These are phyloP conservation scores for Pipa parva DNA, from an alignment of 2,113 vertebrate genomes.

Conservation along the genomic window DNA sequence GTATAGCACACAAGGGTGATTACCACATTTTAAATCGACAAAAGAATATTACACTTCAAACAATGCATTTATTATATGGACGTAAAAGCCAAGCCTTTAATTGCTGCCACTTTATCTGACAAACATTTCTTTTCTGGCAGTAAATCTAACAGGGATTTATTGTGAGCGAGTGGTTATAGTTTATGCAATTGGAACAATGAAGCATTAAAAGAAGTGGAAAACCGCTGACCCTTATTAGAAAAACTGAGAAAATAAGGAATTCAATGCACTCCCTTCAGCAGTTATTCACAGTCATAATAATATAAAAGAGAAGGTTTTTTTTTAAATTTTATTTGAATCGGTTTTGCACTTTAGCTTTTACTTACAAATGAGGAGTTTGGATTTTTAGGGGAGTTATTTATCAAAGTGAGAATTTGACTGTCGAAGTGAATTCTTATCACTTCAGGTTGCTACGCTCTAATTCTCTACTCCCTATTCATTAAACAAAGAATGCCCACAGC, in stretches of 20 bases:
- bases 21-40: conserved; percentile 28
- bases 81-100: conserved; percentile 39
- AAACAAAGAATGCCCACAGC: too few relatives aligned
- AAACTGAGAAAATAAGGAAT: conserved; percentile 37
- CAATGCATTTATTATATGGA: conserved; percentile 41
- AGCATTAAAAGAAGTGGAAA: conserved; percentile 20
- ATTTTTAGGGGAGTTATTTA: too few relatives aligned
- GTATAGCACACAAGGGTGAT: conserved; percentile 14
- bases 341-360: too few relatives aligned
- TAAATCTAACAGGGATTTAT: conserved; percentile 40
- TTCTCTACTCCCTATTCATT: too few relatives aligned
- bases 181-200: conserved; percentile 33
- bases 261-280: not conserved
- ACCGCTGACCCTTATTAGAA: conserved; percentile 40
- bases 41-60: conserved; percentile 37
- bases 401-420: too few relatives aligned
- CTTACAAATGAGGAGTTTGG: too few relatives aligned
- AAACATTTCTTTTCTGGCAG: conserved; percentile 37
- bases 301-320: too few relatives aligned
- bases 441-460: too few relatives aligned
- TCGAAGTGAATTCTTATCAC: too few relatives aligned
- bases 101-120: conserved; percentile 37
- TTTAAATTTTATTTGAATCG: too few relatives aligned
- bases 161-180: conserved; percentile 33
- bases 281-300: not conserved